Base-by-base conservation (phyloP, 1,140 invertebrate species). In the Musca domestica region DNA sequence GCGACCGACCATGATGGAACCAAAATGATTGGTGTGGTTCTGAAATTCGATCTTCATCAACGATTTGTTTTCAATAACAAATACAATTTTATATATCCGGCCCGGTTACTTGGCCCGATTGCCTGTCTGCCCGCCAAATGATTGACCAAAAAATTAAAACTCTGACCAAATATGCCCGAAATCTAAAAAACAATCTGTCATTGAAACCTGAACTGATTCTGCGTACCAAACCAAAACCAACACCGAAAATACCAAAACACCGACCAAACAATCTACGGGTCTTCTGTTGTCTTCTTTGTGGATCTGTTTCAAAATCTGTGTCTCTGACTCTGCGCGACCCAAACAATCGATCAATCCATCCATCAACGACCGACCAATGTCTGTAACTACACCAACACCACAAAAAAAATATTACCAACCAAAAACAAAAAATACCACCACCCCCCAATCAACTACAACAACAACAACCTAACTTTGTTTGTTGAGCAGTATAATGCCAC, bases 401-500 rank as follows among this genome's bases (percentile, higher is more conserved):
- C n/a, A n/a, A n/a, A n/a, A 27, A n/a, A 6, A 54, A 54, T 25
- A 27, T 15, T 23, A 58, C 54, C 54, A 58, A 23, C 54, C 4
- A 51, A 19, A 20, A 51, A 20, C 19, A 51, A 51, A 51, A 19
- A 51, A 58, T 34, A 41, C 34, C 6, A 41, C 34, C 10, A 41
- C 34, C 34, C 34, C 34, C 34, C 4, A n/a, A n/a, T n/a, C n/a
- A n/a, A n/a, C n/a, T n/a, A 41, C 10, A 9, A 41, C 34, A 58
- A 30, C 30, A 25, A 56, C 9, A 30, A 64, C n/a, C 25, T 7
- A 64, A 19, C 64, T 49, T 15, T 23, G 19, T 65, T n/a, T 49
- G 48, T 23, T 66, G 17, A 85, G 89, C 90, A 93, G 94, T 97
- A 95, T 94, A 96, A 97, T 93, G 95, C 95, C 89, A 95, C 92